Evolutionary conservation across 2,113 vertebrate species (phyloP).

Genomic region (Mungos mungo): DNA sequence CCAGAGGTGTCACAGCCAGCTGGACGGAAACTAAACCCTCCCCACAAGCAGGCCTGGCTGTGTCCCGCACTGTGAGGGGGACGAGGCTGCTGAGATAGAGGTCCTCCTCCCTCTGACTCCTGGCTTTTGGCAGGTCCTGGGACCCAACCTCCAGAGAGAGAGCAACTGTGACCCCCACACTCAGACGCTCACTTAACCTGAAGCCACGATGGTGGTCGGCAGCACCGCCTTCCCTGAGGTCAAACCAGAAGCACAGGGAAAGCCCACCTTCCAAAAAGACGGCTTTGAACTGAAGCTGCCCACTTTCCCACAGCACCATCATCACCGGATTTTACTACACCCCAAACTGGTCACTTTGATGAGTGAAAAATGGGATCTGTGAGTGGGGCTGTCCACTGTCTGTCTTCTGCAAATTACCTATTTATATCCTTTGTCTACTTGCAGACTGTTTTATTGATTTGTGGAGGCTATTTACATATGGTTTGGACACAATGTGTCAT

Average conservation of each 20-base stretch:
- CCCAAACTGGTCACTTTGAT: neutral
- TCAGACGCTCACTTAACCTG: too few species aligned
- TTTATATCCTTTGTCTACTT: neutral
- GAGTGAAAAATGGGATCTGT: neutral
- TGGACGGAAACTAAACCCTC: too few species aligned
- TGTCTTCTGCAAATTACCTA: neutral
- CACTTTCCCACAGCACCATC: neutral
- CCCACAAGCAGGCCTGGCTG: neutral
- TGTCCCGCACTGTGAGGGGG: accelerated
- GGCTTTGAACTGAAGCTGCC: accelerated
- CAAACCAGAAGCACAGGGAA: neutral
- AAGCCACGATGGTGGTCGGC: neutral
- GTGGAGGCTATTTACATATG: neutral
- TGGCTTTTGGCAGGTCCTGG: neutral
- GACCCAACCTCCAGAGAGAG: too few species aligned
- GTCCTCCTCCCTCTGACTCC: neutral
- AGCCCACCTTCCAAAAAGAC: too few species aligned
- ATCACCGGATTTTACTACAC: too few species aligned
- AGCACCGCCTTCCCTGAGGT: accelerated
- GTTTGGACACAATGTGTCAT: too few species aligned
- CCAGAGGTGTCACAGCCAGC: neutral
- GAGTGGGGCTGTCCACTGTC: neutral
- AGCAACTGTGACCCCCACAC: neutral
- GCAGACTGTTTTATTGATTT: neutral
- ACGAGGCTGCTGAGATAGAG: neutral